Evolutionary conservation across 2,797 vertebrate genomes (phyloP).

Genomic region (Neopelma chrysocephalum): DNA sequence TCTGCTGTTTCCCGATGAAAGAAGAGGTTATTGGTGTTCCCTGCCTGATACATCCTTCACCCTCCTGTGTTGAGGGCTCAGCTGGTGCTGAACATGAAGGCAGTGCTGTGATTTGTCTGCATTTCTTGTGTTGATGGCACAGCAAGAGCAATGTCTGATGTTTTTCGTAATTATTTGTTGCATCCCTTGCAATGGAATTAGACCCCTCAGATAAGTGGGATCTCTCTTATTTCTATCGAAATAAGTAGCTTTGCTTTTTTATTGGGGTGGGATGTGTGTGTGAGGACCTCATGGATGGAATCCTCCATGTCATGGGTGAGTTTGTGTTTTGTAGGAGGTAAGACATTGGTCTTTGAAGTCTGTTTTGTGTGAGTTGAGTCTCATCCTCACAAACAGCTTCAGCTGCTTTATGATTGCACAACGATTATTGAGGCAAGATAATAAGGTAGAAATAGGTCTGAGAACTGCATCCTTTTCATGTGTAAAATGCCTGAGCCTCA

Average conservation of each 20-base stretch:
- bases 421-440: not conserved
- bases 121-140: not conserved
- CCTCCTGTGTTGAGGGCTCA: not conserved
- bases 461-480: not conserved
- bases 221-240: not conserved
- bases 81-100: not conserved
- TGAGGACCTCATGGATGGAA: not conserved
- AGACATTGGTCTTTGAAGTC: not conserved
- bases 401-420: not conserved
- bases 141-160: not conserved
- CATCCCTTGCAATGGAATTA: not conserved
- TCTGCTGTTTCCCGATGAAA: not conserved
- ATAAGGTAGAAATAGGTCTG: not conserved
- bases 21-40: not conserved
- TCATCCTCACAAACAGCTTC: not conserved
- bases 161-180: not conserved
- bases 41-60: not conserved
- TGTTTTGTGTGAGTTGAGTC: not conserved
- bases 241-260: not conserved
- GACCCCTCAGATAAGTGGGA: not conserved
- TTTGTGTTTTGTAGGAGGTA: not conserved
- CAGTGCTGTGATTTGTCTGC: not conserved
- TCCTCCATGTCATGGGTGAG: fast-evolving
- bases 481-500: not conserved
- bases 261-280: not conserved